Evolutionary conservation across 2,797 vertebrate genomes (phyloP), one percentile per base, ranked within the genome.

Genomic region (Pogoniulus pusillus): DNA sequence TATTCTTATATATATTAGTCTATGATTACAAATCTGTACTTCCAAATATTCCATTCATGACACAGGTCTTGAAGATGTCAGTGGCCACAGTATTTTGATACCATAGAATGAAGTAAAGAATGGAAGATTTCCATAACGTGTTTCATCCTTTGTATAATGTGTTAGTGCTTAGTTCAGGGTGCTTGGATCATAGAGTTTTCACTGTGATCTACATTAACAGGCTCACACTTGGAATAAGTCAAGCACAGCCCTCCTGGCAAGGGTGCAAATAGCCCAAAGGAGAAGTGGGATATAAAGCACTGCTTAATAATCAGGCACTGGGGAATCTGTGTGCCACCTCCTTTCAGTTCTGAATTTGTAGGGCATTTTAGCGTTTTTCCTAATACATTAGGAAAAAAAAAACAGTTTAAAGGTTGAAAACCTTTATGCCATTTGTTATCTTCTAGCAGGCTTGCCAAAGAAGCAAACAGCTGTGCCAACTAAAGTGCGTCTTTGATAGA

Each of bases 271-370:
- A 69, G 39, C 24, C 47, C 19, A 35, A 29, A 39, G 43, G 34
- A 66, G 23, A 53, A 55, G 8, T 54, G 10, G n/a, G 37, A 5
- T 35, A 18, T 90, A 30, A 73, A 70, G 22, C 6, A 6, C 16
- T 57, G 15, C 39, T 22, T 0, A 1, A 0, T 51, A 75, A 69
- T 63, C 47, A 23, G 29, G 26, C 22, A 5, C 4, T 17, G 41
- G 30, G 12, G 18, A 80, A 43, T 8, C 8, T 0, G 0, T 2
- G 4, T 68, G 43, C 20, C 3, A 26, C 34, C n/a, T 82, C 17
- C 41, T 55, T 66, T n/a, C 27, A 26, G 12, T 39, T 77, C 32
- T 54, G 41, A 71, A 53, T 55, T 37, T 34, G 29, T 47, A 39
- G 14, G 39, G 18, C 0, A 1, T 75, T 78, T 10, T 35, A 34